phyloP scores from a whole-genome alignment of 2,113 vertebrate genomes.

The Pyrgilauda ruficollis region DNA sequence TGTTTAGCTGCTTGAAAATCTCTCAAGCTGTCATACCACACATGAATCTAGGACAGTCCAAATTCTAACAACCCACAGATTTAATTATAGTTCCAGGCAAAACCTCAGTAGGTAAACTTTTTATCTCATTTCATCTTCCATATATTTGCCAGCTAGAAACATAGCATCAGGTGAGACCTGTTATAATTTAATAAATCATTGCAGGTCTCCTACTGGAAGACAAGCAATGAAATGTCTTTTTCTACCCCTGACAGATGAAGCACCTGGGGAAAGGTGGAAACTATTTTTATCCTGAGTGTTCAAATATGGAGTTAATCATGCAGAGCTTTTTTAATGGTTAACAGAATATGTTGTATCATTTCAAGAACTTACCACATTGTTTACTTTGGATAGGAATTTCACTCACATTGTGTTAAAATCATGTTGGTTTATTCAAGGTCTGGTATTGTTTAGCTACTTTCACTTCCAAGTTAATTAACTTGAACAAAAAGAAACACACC shows the following conservation, averaged over 20 bases:
- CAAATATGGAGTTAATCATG: not conserved
- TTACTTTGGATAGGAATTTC: conserved; percentile 23
- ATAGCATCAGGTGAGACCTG: not conserved
- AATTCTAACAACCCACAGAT: not conserved
- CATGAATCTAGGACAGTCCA: not conserved
- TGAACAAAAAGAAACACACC: conserved; percentile 39
- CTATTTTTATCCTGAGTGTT: not conserved
- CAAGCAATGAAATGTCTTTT: not conserved
- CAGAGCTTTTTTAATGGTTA: not conserved
- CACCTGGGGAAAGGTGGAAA: not conserved
- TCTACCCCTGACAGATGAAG: not conserved
- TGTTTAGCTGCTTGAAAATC: not conserved
- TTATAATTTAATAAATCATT: not conserved
- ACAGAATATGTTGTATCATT: not conserved
- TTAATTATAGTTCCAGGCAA: not conserved
- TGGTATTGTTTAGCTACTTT: conserved; percentile 50
- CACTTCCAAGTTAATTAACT: conserved; percentile 42
- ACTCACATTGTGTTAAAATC: conserved; percentile 29
- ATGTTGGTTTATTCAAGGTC: conserved; percentile 35
- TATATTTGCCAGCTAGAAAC: not conserved
- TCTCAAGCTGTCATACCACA: not conserved
- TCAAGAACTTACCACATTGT: not conserved
- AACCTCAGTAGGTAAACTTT: not conserved
- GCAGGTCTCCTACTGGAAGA: not conserved
- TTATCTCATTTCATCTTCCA: not conserved